phyloP scores from a whole-genome alignment of 2,113 vertebrate genomes.

The Tyto alba region DNA sequence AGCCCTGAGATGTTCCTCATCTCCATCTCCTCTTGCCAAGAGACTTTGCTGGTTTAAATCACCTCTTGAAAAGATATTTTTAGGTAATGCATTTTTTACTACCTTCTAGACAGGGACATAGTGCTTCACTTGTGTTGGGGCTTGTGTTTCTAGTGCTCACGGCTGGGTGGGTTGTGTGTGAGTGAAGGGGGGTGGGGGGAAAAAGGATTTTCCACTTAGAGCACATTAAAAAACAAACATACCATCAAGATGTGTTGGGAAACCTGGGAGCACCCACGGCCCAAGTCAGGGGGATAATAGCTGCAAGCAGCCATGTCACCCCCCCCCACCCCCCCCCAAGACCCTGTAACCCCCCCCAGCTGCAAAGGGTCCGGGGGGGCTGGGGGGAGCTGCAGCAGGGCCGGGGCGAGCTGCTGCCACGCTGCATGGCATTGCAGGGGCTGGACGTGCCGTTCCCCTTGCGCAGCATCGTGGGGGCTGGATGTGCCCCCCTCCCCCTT shows the following conservation, averaged over 20 bases:
- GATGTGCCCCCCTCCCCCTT: neutral
- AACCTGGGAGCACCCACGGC: neutral
- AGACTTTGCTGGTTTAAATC: neutral
- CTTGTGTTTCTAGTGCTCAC: neutral
- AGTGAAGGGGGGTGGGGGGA: neutral
- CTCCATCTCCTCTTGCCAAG: conserved; percentile 21
- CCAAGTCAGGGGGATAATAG: neutral
- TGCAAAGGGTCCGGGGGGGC: neutral
- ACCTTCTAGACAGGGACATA: neutral
- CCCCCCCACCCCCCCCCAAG: neutral
- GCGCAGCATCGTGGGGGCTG: accelerated
- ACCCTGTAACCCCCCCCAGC: accelerated
- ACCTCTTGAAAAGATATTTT: conserved; percentile 23
- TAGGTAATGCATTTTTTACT: conserved; percentile 18
- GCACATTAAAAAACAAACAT: neutral
- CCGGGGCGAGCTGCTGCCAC: accelerated
- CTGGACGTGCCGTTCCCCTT: accelerated
- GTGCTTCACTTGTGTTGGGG: neutral
- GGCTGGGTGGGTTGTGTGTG: neutral
- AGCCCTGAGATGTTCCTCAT: neutral
- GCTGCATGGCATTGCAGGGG: accelerated
- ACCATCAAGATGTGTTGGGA: neutral
- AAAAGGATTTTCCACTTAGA: neutral
- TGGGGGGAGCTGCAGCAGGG: neutral
- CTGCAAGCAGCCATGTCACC: accelerated